Percentiles rank a stretch among this genome's conserved stretches.
Evolutionary conservation across 2,888 invertebrate species (phyloP).

Genomic region (Empis stercorea): DNA sequence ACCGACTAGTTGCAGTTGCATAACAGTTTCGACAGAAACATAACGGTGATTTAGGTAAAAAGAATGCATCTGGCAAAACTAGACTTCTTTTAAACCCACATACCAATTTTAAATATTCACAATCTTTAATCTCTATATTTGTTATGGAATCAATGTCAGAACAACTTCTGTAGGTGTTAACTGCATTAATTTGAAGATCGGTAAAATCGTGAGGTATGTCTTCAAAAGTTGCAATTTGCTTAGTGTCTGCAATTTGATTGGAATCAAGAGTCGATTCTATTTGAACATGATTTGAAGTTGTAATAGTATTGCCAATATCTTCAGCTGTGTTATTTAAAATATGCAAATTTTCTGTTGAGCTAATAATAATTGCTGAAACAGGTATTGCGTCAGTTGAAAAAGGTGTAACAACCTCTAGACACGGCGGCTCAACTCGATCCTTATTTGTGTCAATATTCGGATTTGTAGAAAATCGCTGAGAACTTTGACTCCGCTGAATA

Average conservation of each 20-base stretch:
- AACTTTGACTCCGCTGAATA: conserved; percentile 36
- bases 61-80: conserved; percentile 34
- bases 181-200: conserved; percentile 24
- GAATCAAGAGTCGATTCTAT: conserved; percentile 8
- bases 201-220: conserved; percentile 12
- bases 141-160: conserved; percentile 22
- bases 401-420: conserved; percentile 14
- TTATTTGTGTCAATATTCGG: conserved; percentile 14
- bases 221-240: conserved; percentile 15
- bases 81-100: conserved; percentile 31
- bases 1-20: conserved; percentile 12
- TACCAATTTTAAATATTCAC: conserved; percentile 34
- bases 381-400: conserved; percentile 10
- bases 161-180: conserved; percentile 4
- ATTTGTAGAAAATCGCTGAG: conserved; percentile 27
- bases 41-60: conserved; percentile 24
- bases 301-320: conserved; percentile 14
- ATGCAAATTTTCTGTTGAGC: conserved; percentile 3
- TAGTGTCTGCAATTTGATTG: conserved; percentile 16
- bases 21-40: conserved; percentile 32
- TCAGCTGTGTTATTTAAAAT: conserved; percentile 18
- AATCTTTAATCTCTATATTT: conserved; percentile 29
- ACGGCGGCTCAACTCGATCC: conserved; percentile 15
- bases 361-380: conserved; percentile 8
- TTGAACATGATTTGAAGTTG: conserved; percentile 13